Conservation (phyloP, 2,888 invertebrate species). For the Drosophila acutilabella region DNA sequence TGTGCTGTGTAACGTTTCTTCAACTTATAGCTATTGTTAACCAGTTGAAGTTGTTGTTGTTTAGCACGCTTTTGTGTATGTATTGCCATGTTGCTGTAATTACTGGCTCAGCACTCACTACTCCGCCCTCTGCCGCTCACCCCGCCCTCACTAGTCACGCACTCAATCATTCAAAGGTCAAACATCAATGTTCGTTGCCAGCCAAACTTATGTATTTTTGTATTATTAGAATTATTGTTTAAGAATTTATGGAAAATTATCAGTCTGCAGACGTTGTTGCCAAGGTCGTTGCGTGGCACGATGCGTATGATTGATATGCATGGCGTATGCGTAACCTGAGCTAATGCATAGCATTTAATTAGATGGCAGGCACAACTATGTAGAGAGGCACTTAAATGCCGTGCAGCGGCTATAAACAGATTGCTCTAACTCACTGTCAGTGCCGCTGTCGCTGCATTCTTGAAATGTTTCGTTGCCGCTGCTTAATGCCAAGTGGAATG, state of each 20-base stretch:
- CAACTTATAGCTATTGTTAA: constrained; percentile 48
- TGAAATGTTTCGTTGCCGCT: constrained; percentile 60
- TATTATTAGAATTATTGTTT: constrained; percentile 32
- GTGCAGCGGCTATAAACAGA: constrained; percentile 73
- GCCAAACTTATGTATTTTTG: neutral
- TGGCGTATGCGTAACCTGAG: constrained; percentile 43
- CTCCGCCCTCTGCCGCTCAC: constrained; percentile 15
- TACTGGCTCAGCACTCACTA: constrained; percentile 39
- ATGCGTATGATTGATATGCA: constrained; percentile 41
- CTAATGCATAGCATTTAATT: constrained; percentile 29
- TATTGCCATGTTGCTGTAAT: constrained; percentile 59
- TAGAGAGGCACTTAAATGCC: constrained; percentile 65
- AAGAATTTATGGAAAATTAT: constrained; percentile 15
- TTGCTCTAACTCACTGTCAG: constrained; percentile 65
- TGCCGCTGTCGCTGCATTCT: constrained; percentile 70
- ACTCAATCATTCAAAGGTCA: constrained; percentile 59
- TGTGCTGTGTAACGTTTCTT: constrained; percentile 46
- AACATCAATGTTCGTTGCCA: constrained; percentile 43
- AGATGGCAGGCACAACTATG: constrained; percentile 13
- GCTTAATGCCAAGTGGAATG: constrained; percentile 79
- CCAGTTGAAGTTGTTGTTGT: constrained; percentile 34
- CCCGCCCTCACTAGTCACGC: constrained; percentile 39
- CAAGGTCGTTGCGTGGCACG: constrained; percentile 18
- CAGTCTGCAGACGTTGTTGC: neutral
- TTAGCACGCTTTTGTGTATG: constrained; percentile 45